A percentile compares a stretch with the other conserved stretches of the same genome.
These are phyloP conservation scores for Muscicapa adusta DNA, from an alignment of 2,113 vertebrate species.

Conservation along the genomic window DNA sequence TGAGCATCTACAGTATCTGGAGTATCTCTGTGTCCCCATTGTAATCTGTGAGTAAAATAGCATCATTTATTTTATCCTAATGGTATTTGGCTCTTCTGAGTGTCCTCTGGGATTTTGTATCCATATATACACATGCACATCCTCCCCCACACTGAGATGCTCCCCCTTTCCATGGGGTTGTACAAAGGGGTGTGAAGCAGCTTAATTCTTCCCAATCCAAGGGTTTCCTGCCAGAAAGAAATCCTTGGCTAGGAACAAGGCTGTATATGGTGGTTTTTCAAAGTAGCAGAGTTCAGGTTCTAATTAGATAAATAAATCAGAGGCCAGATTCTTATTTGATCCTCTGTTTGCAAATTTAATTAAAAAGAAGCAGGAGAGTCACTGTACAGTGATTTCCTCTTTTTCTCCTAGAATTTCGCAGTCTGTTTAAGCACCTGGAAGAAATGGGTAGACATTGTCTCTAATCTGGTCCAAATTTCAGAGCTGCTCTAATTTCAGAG, in stretches of 20 bases:
- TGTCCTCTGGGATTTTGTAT: not conserved
- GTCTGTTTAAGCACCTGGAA: not conserved
- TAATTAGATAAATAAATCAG: not conserved
- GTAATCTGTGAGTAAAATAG: not conserved
- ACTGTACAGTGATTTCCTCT: not conserved
- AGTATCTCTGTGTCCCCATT: not conserved
- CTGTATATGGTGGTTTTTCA: not conserved
- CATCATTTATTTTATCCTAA: not conserved
- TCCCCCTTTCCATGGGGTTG: not conserved
- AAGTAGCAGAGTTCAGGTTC: not conserved
- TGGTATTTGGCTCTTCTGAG: not conserved
- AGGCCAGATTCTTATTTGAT: not conserved
- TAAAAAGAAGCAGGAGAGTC: not conserved
- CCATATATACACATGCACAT: not conserved
- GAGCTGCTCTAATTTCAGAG: not conserved
- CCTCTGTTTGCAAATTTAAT: not conserved
- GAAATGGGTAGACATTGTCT: not conserved
- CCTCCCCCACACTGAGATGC: not conserved
- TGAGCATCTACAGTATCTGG: not conserved
- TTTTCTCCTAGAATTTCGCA: not conserved
- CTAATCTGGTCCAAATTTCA: not conserved
- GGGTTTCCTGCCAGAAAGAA: not conserved
- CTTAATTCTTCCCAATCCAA: not conserved
- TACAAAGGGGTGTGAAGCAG: not conserved
- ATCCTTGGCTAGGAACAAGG: not conserved